Percentiles rank a stretch among this genome's conserved stretches.
These are phyloP conservation scores for Scaptomyza flava DNA, from an alignment of 2,888 invertebrate genomes.

Conservation along the genomic window DNA sequence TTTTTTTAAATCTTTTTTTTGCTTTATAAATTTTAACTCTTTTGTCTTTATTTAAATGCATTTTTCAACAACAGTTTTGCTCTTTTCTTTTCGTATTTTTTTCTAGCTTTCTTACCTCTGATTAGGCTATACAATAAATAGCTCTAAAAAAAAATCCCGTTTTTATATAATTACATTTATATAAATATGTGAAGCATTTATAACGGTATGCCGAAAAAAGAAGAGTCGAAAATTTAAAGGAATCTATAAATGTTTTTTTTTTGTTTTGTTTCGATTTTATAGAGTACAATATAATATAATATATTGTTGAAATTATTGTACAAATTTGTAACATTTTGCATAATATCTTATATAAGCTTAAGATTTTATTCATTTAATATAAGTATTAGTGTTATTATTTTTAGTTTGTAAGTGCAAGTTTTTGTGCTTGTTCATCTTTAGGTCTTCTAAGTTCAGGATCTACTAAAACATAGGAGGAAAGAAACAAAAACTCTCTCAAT, in stretches of 20 bases:
- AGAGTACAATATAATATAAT: slow-evolving; percentile 22
- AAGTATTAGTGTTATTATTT: neutral
- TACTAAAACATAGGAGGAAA: slow-evolving; percentile 32
- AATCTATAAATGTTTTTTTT: slow-evolving; percentile 34
- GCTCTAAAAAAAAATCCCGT: slow-evolving; percentile 45
- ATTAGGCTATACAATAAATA: slow-evolving; percentile 53
- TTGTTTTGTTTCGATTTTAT: neutral
- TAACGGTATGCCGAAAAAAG: slow-evolving; percentile 37
- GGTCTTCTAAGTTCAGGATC: slow-evolving; percentile 37
- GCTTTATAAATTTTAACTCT: slow-evolving; percentile 44
- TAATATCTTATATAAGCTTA: slow-evolving; percentile 26
- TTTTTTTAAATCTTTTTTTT: slow-evolving; percentile 15
- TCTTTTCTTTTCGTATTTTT: slow-evolving; percentile 22
- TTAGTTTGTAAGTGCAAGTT: slow-evolving; percentile 44
- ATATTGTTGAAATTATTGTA: slow-evolving; percentile 65
- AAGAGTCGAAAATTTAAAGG: slow-evolving; percentile 45
- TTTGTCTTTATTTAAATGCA: slow-evolving; percentile 62
- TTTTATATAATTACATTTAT: slow-evolving; percentile 11
- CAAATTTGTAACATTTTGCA: slow-evolving; percentile 59
- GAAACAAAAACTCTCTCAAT: slow-evolving; percentile 7
- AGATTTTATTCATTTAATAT: slow-evolving; percentile 17
- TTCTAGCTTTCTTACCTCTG: slow-evolving; percentile 17
- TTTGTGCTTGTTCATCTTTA: slow-evolving; percentile 42
- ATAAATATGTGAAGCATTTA: slow-evolving; percentile 44
- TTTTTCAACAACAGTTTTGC: slow-evolving; percentile 65